A percentile compares a stretch with the other conserved stretches of the same genome.
Conservation (phyloP, 1,140 invertebrate species). For the Bombus balteatus region DNA sequence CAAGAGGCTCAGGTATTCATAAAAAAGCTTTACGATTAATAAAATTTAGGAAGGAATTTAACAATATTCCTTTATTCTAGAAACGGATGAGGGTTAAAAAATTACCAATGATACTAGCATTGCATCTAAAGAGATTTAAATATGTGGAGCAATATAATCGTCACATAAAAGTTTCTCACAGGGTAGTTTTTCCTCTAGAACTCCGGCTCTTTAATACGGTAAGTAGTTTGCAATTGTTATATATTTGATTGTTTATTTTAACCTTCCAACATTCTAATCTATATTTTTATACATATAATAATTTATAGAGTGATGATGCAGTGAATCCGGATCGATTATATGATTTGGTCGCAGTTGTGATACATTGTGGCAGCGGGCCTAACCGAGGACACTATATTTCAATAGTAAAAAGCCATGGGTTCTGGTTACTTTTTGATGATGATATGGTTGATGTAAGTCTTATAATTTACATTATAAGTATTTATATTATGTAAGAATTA, state of each 20-base stretch:
- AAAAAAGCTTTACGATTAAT: neutral
- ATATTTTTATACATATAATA: neutral
- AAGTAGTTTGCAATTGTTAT: conserved; percentile 74
- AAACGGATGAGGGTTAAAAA: conserved; percentile 99
- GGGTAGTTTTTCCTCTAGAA: conserved; percentile 99
- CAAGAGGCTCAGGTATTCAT: conserved; percentile 95
- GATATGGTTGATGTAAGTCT: conserved; percentile 98
- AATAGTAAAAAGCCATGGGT: conserved; percentile 99
- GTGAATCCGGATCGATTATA: conserved; percentile 98
- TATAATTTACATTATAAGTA: neutral
- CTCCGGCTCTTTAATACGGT: conserved; percentile 98
- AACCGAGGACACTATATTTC: conserved; percentile 99
- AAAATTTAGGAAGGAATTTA: neutral
- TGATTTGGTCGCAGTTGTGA: conserved; percentile 99
- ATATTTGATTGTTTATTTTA: neutral
- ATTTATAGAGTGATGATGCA: conserved; percentile 96
- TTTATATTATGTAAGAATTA: neutral
- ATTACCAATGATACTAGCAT: conserved; percentile 97
- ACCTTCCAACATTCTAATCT: neutral
- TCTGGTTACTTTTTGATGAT: conserved; percentile 99
- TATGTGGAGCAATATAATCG: conserved; percentile 99
- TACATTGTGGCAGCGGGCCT: conserved; percentile 99
- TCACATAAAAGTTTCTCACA: conserved; percentile 99
- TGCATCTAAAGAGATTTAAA: conserved; percentile 99
- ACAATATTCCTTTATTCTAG: conserved; percentile 81